Conservation (phyloP, 2,797 vertebrate species). For the Periophthalmus magnuspinnatus region DNA sequence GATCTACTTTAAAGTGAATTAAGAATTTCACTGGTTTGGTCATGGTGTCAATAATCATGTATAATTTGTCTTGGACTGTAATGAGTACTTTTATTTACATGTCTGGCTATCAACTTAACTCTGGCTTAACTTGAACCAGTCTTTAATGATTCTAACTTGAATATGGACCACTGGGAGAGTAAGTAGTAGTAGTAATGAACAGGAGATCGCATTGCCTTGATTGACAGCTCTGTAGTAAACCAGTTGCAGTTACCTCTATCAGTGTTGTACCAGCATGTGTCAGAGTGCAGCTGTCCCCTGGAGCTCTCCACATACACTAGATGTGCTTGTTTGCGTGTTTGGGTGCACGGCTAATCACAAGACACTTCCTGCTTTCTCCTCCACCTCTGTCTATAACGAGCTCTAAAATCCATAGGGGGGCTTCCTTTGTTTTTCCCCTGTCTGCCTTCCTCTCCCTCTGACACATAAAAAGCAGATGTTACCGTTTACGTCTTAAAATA, state of each 20-base stretch:
- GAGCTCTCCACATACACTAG: slow-evolving; percentile 31
- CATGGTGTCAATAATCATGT: no score
- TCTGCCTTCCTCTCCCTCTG: slow-evolving; percentile 4
- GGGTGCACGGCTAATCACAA: slow-evolving; percentile 22
- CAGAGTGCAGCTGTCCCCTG: slow-evolving; percentile 63
- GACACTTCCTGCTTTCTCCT: slow-evolving; percentile 27
- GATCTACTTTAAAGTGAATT: no score
- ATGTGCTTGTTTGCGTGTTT: slow-evolving; percentile 35
- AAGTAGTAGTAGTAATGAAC: no score
- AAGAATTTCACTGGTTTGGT: no score
- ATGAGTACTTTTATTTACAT: no score
- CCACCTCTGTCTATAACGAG: slow-evolving; percentile 64
- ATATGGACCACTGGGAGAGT: neutral
- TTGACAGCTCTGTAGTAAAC: slow-evolving; percentile 35
- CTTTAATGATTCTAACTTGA: neutral
- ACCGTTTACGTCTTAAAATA: slow-evolving; percentile 19
- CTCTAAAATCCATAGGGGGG: slow-evolving; percentile 46
- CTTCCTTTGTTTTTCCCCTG: slow-evolving; percentile 22
- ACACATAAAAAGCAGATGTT: slow-evolving; percentile 35
- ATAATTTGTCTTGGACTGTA: no score
- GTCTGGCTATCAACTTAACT: no score
- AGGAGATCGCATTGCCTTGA: neutral
- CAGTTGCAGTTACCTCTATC: slow-evolving; percentile 31
- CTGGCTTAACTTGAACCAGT: neutral
- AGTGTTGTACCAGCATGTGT: slow-evolving; percentile 40